Conservation (phyloP, 2,888 invertebrate genomes). For the Leucophenga montana region DNA sequence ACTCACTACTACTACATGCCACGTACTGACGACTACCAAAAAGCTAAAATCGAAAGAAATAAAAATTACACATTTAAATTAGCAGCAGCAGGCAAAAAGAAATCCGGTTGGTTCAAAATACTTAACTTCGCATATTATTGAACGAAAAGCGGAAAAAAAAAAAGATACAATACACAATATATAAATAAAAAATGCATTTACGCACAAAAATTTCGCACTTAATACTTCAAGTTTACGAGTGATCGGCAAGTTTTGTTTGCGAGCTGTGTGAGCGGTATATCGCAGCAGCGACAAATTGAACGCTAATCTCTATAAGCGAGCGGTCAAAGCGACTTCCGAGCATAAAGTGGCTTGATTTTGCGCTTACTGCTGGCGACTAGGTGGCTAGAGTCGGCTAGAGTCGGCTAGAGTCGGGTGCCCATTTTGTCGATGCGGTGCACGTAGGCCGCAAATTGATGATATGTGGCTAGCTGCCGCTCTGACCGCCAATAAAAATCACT, state of each 20-base stretch:
- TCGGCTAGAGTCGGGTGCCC: neutral
- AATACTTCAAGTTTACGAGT: slow-evolving; percentile 66
- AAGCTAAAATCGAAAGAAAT: slow-evolving; percentile 57
- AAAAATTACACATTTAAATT: slow-evolving; percentile 56
- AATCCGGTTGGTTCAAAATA: slow-evolving; percentile 54
- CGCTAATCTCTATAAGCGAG: slow-evolving; percentile 11
- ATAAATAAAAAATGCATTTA: slow-evolving; percentile 42
- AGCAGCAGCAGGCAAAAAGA: slow-evolving; percentile 36
- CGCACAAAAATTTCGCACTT: slow-evolving; percentile 60
- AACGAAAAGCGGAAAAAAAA: neutral
- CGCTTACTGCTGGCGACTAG: neutral
- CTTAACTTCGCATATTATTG: slow-evolving; percentile 32
- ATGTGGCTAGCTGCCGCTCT: slow-evolving; percentile 5
- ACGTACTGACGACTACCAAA: slow-evolving; percentile 28
- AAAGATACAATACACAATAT: neutral
- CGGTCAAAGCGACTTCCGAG: neutral
- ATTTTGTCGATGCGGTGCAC: slow-evolving; percentile 47
- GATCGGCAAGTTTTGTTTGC: neutral
- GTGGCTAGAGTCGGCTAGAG: neutral
- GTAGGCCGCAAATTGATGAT: slow-evolving; percentile 55
- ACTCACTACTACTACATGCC: slow-evolving; percentile 34
- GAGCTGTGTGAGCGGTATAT: neutral
- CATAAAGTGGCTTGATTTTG: neutral
- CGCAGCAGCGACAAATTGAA: slow-evolving; percentile 10
- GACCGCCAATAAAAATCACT: slow-evolving; percentile 10